phyloP scores from a whole-genome alignment of 1,140 invertebrate species.

The Drosophila pectinifera region DNA sequence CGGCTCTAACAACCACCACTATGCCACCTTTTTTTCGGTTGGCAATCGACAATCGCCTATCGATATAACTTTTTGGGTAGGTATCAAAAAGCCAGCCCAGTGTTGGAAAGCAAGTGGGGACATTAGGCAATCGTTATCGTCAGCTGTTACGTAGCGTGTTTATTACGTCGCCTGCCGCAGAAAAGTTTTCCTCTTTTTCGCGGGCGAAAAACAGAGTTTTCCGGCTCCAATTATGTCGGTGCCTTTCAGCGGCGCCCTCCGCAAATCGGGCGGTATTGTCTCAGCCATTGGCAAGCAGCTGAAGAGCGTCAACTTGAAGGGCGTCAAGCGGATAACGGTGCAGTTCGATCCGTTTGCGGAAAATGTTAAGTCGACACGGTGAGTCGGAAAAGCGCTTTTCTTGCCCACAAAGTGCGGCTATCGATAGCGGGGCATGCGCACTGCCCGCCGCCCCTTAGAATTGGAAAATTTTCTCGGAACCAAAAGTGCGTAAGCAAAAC shows the following conservation, averaged over 20 bases:
- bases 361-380: conserved; percentile 90
- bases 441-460: conserved; percentile 16
- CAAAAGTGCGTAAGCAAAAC: conserved; percentile 53
- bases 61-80: neutral
- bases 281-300: conserved; percentile 90
- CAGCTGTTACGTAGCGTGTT: conserved; percentile 41
- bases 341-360: conserved; percentile 93
- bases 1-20: conserved; percentile 5
- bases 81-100: neutral
- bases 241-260: conserved; percentile 88
- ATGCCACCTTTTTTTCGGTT: neutral
- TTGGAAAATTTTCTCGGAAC: conserved; percentile 66
- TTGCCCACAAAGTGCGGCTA: conserved; percentile 23
- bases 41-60: conserved; percentile 9
- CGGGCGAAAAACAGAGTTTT: conserved; percentile 22
- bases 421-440: conserved; percentile 80
- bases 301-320: conserved; percentile 90
- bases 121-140: neutral
- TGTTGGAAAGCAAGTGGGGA: conserved; percentile 8
- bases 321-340: conserved; percentile 91
- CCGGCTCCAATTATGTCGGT: conserved; percentile 87
- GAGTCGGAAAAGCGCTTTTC: conserved; percentile 85
- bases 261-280: conserved; percentile 87
- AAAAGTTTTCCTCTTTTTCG: conserved; percentile 1
- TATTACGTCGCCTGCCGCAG: too few species aligned